Base-by-base conservation (phyloP, 2,113 vertebrate genomes). In the Perccottus glenii region DNA sequence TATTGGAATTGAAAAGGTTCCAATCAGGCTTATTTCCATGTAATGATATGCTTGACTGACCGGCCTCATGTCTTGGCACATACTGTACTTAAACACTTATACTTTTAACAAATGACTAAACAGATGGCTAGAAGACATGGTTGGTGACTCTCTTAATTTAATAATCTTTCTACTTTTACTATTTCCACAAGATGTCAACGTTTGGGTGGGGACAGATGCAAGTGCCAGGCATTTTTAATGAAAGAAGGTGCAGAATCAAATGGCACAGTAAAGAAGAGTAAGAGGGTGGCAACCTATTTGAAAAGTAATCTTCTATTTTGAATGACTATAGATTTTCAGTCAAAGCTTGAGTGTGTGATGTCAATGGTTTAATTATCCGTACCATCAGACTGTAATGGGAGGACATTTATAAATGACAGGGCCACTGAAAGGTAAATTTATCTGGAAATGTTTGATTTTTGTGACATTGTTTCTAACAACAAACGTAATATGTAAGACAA, bases 1-100 rank as follows among this genome's bases (percentile, higher is more conserved):
- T 99, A 89, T 75, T 38, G 74, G 68, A 67, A 84, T 69, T 5
- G 58, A 75, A 81, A 82, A 1, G n/a, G 77, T 78, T 86, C 78
- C 75, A 78, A 64, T 90, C 78, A 91, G 63, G 70, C 55, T 80
- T 67, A 75, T 82, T 81, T 75, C 74, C 46, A 16, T 44, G 57
- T 45, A 70, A 81, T 42, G 46, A 63, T 64, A 81, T 3, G 48
- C 77, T 78, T n/a, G 51, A 64, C 70, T 69, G 67, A 71, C 67
- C 51, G 61, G 55, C 60, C 44, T 66, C 72, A 80, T 67, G 80
- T 59, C 56, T 70, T 5, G 11, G 69, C 45, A 79, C 75, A 62
- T 72, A 50, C 64, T 60, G 52, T 36, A 55, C 52, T 55, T 27
- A 51, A 62, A 68, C 70, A n/a, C n/a, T n/a, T n/a, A n/a, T n/a